Evolutionary conservation across 2,113 vertebrate species (phyloP), one percentile per base, ranked within the genome.

Genomic region (Alosa alosa): DNA sequence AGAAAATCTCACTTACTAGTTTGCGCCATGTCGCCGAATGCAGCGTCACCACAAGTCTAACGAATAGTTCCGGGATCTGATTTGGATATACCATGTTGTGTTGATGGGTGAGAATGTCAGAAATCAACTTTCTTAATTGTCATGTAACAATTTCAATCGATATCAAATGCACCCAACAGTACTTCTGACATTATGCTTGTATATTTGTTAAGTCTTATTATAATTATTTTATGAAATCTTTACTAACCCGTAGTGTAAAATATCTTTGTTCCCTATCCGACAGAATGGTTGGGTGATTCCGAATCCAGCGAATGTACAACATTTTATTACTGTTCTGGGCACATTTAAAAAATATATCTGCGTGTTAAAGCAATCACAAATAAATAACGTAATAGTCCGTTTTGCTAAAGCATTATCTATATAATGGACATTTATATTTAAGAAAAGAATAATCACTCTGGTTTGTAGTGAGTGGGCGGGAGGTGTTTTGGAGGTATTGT

Each of bases 1-100:
- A 20, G 8, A 64, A 1, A 41, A 84, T 1, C 6, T 85, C 60
- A 94, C 95, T 96, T 87, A 96, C 95, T 46, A 84, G 86, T 89
- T 68, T 90, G 93, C 86, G 95, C 93, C 95, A 96, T 95, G 92
- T 95, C 93, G 90, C 92, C 93, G 93, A 91, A 93, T 94, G 94
- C 93, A 95, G 92, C 95, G 94, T 95, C 94, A 95, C 93, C 94
- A 91, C 91, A 87, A 93, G 88, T 86, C 36, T 85, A 55, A 86
- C 82, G 82, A 93, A 18, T 86, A 31, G 90, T 95, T 95, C 95
- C 95, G 94, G 93, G 87, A 88, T 49, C 72, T 78, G 31, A n/a
- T 39, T 41, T 31, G 72, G 10, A 39, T 78, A 17, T 78, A 78
- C 72, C 72, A 78, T 17, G 36, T 78, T 78, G 64, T 39, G 36